Conservation (phyloP, 2,113 vertebrate genomes). For the Caranx melampygus region DNA sequence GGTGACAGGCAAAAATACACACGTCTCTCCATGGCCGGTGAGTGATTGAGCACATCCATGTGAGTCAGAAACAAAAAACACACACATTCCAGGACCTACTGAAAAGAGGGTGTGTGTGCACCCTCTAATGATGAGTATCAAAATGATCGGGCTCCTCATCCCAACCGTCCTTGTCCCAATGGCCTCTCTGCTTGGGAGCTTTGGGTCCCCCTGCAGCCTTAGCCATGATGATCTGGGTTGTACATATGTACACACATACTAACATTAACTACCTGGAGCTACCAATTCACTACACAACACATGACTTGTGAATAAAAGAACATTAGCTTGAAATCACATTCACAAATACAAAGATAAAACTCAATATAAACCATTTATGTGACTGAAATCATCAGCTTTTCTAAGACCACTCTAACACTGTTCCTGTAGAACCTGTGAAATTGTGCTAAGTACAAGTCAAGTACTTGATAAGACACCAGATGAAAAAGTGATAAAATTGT, state of each 20-base stretch:
- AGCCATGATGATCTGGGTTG: slow-evolving; percentile 94
- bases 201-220: slow-evolving; percentile 93
- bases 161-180: slow-evolving; percentile 94
- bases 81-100: slow-evolving; percentile 75
- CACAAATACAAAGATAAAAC: not conserved
- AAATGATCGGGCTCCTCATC: slow-evolving; percentile 88
- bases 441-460: no score
- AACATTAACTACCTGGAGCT: slow-evolving; percentile 25
- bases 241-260: slow-evolving; percentile 68
- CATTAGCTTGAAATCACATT: not conserved
- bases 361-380: not conserved
- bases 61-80: slow-evolving; percentile 27
- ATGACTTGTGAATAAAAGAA: slow-evolving; percentile 2
- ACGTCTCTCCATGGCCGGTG: slow-evolving; percentile 34
- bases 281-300: not conserved
- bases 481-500: no score
- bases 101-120: slow-evolving; percentile 38
- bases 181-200: slow-evolving; percentile 90
- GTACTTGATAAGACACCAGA: no score
- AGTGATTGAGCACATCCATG: slow-evolving; percentile 53
- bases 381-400: no score
- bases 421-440: no score
- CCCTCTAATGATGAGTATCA: slow-evolving; percentile 85
- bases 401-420: no score
- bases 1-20: slow-evolving; percentile 40